phyloP scores from a whole-genome alignment of 2,888 invertebrate species.

The Erynnis tages region DNA sequence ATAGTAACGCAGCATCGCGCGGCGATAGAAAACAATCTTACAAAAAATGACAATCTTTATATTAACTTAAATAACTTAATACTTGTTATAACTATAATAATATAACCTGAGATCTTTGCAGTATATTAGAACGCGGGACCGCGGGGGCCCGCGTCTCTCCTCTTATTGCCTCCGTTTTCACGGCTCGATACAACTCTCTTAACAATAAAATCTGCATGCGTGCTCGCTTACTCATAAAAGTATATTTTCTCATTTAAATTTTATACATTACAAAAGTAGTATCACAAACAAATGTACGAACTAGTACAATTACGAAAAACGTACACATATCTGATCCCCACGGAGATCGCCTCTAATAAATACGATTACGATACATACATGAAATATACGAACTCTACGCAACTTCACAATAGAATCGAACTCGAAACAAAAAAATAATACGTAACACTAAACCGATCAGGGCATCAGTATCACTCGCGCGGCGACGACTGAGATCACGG shows the following conservation, averaged over 20 bases:
- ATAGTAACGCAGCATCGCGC: conserved; percentile 51
- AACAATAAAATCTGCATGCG: conserved; percentile 64
- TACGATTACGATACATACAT: conserved; percentile 74
- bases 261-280: conserved; percentile 82
- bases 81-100: conserved; percentile 79
- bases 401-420: conserved; percentile 78
- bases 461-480: conserved; percentile 74
- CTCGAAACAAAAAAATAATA: conserved; percentile 77
- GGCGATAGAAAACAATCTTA: conserved; percentile 74
- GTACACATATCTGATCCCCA: conserved; percentile 64
- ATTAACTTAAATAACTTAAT: conserved; percentile 82
- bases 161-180: conserved; percentile 55
- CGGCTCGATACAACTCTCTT: conserved; percentile 52
- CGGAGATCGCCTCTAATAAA: conserved; percentile 74
- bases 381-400: conserved; percentile 72
- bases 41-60: conserved; percentile 76
- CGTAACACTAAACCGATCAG: conserved; percentile 74
- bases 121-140: conserved; percentile 47
- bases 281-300: conserved; percentile 83
- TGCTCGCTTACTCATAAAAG: conserved; percentile 72
- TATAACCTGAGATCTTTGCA: conserved; percentile 81
- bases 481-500: conserved; percentile 74
- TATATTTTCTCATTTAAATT: conserved; percentile 73
- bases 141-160: conserved; percentile 37
- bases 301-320: conserved; percentile 78